Conservation (phyloP, 2,797 vertebrate genomes). For the Spea hammondii region DNA sequence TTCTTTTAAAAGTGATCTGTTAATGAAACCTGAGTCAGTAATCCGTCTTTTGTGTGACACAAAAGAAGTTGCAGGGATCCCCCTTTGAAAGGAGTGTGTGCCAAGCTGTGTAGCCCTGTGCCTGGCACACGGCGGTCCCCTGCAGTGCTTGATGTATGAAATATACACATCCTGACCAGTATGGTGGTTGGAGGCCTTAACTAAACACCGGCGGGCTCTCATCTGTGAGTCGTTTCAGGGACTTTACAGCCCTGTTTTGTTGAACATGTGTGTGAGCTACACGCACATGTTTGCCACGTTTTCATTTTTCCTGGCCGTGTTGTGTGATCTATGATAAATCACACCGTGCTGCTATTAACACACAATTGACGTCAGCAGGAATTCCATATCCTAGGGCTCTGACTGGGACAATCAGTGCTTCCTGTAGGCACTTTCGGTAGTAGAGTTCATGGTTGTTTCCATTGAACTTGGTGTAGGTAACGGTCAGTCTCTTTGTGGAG, state of each 20-base stretch:
- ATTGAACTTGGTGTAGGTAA: background rate
- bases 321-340: too few relatives aligned
- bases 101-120: background rate
- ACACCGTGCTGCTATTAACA: background rate
- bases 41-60: background rate
- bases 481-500: background rate
- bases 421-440: background rate
- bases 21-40: background rate
- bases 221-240: conserved; percentile 19
- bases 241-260: background rate
- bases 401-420: conserved; percentile 5
- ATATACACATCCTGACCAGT: background rate
- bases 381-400: background rate
- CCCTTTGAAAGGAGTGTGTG: background rate
- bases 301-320: too few relatives aligned
- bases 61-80: background rate
- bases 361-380: background rate
- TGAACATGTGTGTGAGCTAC: background rate
- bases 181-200: background rate
- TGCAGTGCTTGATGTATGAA: background rate
- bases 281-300: too few relatives aligned
- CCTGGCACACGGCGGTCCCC: background rate
- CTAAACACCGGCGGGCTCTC: background rate
- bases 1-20: too few relatives aligned
- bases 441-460: background rate